A percentile compares a stretch with the other conserved stretches of the same genome.
phyloP scores from a whole-genome alignment of 2,797 vertebrate genomes.

The Hoplostethus mediterraneus region DNA sequence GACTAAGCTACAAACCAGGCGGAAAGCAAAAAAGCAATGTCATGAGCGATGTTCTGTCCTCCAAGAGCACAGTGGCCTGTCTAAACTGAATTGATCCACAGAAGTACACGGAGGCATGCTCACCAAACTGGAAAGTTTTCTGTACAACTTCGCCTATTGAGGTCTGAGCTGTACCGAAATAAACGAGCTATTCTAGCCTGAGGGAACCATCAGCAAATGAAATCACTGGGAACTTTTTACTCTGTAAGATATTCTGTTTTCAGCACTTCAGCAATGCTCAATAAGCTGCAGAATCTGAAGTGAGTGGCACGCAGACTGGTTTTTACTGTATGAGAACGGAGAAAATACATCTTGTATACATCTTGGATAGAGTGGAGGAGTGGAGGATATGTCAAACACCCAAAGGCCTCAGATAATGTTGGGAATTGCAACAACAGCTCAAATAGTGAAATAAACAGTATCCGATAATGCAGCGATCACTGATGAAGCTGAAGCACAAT shows the following conservation, averaged over 20 bases:
- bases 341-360: neutral
- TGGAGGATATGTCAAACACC: slow-evolving; percentile 23
- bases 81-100: slow-evolving; percentile 1
- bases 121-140: neutral
- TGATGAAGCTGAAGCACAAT: neutral
- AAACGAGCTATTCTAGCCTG: slow-evolving; percentile 33
- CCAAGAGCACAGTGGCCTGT: neutral
- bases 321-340: neutral
- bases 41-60: neutral
- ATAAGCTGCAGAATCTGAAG: slow-evolving; percentile 18
- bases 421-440: slow-evolving; percentile 14
- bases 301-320: slow-evolving; percentile 15
- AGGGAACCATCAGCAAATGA: slow-evolving; percentile 14
- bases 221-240: slow-evolving; percentile 14
- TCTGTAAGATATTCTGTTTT: slow-evolving; percentile 47
- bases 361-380: slow-evolving; percentile 7
- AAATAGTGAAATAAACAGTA: slow-evolving; percentile 21
- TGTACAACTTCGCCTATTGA: neutral
- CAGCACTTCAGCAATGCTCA: slow-evolving; percentile 21
- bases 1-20: neutral
- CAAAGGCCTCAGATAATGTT: slow-evolving; percentile 8
- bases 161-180: slow-evolving; percentile 5
- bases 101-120: neutral
- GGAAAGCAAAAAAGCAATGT: neutral
- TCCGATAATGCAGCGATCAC: neutral